These are phyloP conservation scores for Ochropleura leucogaster DNA, from an alignment of 2,888 invertebrate species.

Conservation along the genomic window DNA sequence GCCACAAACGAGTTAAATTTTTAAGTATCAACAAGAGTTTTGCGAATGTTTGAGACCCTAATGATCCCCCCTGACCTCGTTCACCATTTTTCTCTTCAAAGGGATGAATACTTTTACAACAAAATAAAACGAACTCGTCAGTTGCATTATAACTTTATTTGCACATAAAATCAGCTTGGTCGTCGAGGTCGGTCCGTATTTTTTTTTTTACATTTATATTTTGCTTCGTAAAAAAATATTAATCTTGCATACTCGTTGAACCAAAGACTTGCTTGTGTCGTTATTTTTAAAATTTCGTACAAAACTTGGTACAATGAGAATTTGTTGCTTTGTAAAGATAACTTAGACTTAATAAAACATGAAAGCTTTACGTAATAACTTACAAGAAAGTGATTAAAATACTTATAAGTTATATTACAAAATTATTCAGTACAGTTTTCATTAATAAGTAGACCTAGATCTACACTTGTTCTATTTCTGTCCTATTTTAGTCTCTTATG, in stretches of 20 bases:
- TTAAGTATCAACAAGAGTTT: constrained; percentile 15
- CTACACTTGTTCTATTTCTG: constrained; percentile 1
- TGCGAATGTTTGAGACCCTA: constrained; percentile 9
- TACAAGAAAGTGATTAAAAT: constrained; percentile 11
- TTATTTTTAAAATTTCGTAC: constrained; percentile 4
- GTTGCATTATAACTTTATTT: constrained; percentile 74
- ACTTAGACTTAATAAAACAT: background rate
- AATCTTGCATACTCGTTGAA: constrained; percentile 66
- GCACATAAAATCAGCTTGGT: constrained; percentile 75
- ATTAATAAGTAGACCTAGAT: background rate
- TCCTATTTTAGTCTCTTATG: background rate
- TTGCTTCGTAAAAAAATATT: constrained; percentile 73
- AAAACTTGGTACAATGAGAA: constrained; percentile 43
- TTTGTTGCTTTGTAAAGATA: background rate
- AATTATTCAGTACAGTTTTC: background rate
- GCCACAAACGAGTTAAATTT: constrained; percentile 16
- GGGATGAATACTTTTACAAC: constrained; percentile 44
- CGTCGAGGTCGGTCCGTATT: constrained; percentile 79
- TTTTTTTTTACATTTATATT: constrained; percentile 73
- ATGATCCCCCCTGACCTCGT: constrained; percentile 3
- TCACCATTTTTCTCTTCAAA: background rate
- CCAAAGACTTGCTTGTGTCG: constrained; percentile 66
- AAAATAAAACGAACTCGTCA: constrained; percentile 63
- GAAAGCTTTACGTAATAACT: constrained; percentile 10
- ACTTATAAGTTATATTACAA: background rate